Evolutionary conservation across 1,140 invertebrate species (phyloP).

Genomic region (Mycetomoellerius zeteki): DNA sequence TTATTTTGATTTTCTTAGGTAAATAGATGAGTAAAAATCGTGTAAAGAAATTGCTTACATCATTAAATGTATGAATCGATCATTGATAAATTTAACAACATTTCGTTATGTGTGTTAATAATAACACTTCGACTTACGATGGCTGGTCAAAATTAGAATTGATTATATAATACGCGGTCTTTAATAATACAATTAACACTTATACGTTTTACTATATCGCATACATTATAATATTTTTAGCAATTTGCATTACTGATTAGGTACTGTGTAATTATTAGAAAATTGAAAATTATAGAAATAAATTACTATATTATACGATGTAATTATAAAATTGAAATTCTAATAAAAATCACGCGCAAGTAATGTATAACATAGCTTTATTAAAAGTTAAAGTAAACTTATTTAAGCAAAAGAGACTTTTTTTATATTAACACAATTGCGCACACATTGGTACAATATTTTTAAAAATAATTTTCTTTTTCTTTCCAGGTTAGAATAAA

Average conservation of each 20-base stretch:
- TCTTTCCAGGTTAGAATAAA: slow-evolving; percentile 36
- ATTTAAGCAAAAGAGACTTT: neutral
- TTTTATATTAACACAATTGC: neutral
- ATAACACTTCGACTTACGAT: slow-evolving; percentile 40
- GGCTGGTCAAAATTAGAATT: slow-evolving; percentile 43
- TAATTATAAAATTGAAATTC: neutral
- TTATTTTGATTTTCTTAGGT: no score
- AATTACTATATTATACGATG: neutral
- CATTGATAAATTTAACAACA: no score
- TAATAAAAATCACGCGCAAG: neutral
- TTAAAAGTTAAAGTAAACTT: neutral
- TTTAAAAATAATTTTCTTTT: slow-evolving; percentile 7
- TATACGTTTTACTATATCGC: neutral
- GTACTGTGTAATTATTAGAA: no score
- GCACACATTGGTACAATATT: neutral
- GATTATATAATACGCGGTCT: slow-evolving; percentile 35
- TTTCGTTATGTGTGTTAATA: slow-evolving; percentile 52
- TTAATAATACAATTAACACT: neutral
- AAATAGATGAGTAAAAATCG: no score
- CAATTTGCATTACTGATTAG: neutral
- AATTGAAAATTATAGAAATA: no score
- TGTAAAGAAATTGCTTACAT: neutral
- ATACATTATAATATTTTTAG: neutral
- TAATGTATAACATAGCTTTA: neutral
- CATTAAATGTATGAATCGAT: slow-evolving; percentile 36